Percentiles rank a stretch among this genome's conserved stretches.
Conservation (phyloP, 1,140 invertebrate genomes). For the Heliconius hermathena region DNA sequence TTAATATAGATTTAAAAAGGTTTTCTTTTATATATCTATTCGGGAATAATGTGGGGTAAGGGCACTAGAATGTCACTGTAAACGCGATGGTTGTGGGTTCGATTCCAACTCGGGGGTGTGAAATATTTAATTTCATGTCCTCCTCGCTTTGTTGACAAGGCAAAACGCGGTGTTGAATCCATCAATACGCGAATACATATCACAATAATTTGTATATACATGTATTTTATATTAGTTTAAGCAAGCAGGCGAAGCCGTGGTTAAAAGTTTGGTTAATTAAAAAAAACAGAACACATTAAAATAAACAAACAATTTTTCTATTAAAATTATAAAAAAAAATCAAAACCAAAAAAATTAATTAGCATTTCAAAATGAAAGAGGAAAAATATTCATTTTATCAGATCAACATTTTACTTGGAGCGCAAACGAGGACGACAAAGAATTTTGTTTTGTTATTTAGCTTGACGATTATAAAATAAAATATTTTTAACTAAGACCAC, state of each 20-base stretch:
- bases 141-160: too few relatives aligned
- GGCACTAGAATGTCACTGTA: too few relatives aligned
- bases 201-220: too few relatives aligned
- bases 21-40: too few relatives aligned
- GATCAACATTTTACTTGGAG: background rate
- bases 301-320: background rate
- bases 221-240: too few relatives aligned
- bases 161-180: too few relatives aligned
- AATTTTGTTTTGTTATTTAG: background rate
- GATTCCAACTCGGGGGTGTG: too few relatives aligned
- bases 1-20: too few relatives aligned
- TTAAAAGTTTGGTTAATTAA: background rate
- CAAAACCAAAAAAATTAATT: background rate
- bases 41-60: too few relatives aligned
- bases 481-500: background rate
- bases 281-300: background rate
- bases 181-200: too few relatives aligned
- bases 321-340: background rate
- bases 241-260: background rate
- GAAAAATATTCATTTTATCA: conserved; percentile 11
- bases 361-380: conserved; percentile 4
- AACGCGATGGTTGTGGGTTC: too few relatives aligned
- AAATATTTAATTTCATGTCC: too few relatives aligned
- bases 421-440: background rate
- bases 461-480: background rate